phyloP scores from a whole-genome alignment of 2,888 invertebrate genomes.

The Mythimna loreyi region DNA sequence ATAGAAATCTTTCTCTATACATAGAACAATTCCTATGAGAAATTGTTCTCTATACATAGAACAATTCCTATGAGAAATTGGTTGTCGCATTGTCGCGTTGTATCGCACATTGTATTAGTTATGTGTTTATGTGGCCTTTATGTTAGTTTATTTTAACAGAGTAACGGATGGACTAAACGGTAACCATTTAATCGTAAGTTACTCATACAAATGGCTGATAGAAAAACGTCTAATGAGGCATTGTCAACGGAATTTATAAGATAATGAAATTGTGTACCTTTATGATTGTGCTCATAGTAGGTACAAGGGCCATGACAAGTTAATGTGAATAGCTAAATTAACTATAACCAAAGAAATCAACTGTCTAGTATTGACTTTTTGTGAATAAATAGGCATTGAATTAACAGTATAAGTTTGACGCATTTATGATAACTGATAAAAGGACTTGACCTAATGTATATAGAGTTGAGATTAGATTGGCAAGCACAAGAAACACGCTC shows the following conservation, averaged over 20 bases:
- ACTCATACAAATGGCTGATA: background rate
- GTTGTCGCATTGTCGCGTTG: no score
- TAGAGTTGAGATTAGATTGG: slow-evolving; percentile 18
- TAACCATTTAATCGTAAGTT: background rate
- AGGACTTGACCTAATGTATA: background rate
- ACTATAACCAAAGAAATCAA: slow-evolving; percentile 58
- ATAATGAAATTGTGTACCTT: background rate
- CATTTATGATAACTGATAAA: slow-evolving; percentile 22
- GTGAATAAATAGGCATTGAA: background rate
- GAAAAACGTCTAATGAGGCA: background rate
- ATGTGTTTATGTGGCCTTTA: slow-evolving; percentile 12
- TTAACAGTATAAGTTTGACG: background rate
- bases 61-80: no score
- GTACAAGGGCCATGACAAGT: slow-evolving; percentile 38
- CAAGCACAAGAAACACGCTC: slow-evolving; percentile 11
- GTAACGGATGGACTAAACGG: background rate
- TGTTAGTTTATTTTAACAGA: background rate
- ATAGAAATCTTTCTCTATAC: no score
- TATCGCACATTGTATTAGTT: background rate
- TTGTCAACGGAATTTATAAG: background rate
- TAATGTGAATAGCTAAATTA: slow-evolving; percentile 28
- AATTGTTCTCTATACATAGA: no score
- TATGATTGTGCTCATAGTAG: slow-evolving; percentile 3
- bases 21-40: no score
- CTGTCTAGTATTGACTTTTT: background rate